Base-by-base conservation (phyloP, 2,113 vertebrate species). In the Cinclus cinclus region DNA sequence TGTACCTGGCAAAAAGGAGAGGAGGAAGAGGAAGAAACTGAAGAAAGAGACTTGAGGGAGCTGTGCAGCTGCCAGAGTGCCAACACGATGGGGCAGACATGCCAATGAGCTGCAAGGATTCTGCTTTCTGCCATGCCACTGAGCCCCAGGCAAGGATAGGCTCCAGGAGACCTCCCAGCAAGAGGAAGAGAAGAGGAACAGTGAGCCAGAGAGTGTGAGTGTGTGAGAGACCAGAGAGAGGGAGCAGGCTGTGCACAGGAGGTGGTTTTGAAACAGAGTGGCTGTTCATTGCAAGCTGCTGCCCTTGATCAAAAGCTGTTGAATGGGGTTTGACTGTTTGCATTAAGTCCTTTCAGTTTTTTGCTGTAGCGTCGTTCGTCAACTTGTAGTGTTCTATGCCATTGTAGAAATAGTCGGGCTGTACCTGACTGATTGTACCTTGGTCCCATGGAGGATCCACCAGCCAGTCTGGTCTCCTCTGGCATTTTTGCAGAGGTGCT, bases 21-120 rank as follows among this genome's bases (percentile, higher is more conserved):
- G 71, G 64, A 96, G 83, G 87, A 97, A 93, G 96, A 95, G 90
- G 86, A 97, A 92, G 94, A 96, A 97, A 93, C 96, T 95, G 68
- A 97, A 91, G 94, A 97, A 93, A 65, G 93, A 96, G 80, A 95
- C 97, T 93, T 97, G 96, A 97, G 55, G n/a, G 73, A 91, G 56
- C 76, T 68, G 33, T 37, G 71, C 46, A 41, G 60, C 79, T 96
- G 87, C 60, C 17, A 15, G 89, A 93, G 76, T 23, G 82, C 85
- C 89, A 92, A 83, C 49, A 42, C 5, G 24, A 53, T 6, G 23
- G 83, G 84, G 89, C 94, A 95, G 85, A 82, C 68, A 12, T 81
- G 95, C 96, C 39, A 14, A 41, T 58, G 87, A 94, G 91, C 90
- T 96, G 89, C 83, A 90, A 91, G 70, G 91, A 93, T 94, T 92